Base-by-base conservation (phyloP, 2,113 vertebrate genomes). In the Colius striatus region DNA sequence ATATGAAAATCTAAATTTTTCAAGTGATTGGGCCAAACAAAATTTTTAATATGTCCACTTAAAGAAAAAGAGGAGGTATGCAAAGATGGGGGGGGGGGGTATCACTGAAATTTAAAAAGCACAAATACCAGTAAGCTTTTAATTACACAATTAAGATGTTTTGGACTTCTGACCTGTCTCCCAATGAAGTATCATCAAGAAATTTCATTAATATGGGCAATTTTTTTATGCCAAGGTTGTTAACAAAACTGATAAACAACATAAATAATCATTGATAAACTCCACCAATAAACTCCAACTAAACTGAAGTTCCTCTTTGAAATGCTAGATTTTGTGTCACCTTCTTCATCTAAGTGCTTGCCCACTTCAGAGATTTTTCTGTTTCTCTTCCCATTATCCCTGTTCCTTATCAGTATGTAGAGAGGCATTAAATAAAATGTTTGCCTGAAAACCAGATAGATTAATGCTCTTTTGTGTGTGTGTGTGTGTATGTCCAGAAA, bases 201-300 rank as follows among this genome's bases (percentile, higher is more conserved):
- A 95, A 79, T 79, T 50, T 90, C 50, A 92, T 96, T 96, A 91
- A 76, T 48, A 63, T 23, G 21, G 50, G 60, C 87, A 81, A 45
- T 68, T 76, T 79, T 79, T 88, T 87, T 90, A 85, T 48, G 67
- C 47, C 51, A 83, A 76, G 25, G 47, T 70, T 85, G 67, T 65
- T 91, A 85, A 92, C 68, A n/a, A 60, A 83, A 88, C 48, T 16
- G 29, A 91, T 90, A 92, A 96, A 91, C 67, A 94, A 91, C 66
- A 94, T 68, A 45, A 90, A 83, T 88, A 72, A 66, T 73, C 45
- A 58, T 47, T 79, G 30, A 92, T 58, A 23, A 80, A 76, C 21
- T 50, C 25, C 15, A 8, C 23, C 77, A 87, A 18, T 20, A 78
- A 91, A 72, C 14, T 87, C 29, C 62, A 90, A 11, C 23, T 81